Conservation (phyloP, 2,797 vertebrate species). For the Tamandua tetradactyla region DNA sequence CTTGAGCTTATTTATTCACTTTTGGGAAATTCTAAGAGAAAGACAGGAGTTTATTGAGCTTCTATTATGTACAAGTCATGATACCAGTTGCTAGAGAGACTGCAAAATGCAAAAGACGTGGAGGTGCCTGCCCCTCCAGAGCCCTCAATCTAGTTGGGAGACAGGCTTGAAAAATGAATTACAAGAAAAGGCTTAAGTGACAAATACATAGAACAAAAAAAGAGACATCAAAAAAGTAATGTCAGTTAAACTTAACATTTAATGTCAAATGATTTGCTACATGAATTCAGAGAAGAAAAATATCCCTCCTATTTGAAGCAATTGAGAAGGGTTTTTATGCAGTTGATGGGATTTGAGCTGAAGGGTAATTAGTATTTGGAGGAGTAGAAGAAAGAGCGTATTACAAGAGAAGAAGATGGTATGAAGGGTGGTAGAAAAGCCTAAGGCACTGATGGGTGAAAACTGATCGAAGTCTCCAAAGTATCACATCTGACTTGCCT, state of each 20-base stretch:
- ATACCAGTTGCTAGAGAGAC: neutral
- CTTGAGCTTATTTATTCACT: neutral
- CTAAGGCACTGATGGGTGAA: neutral
- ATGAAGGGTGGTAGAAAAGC: neutral
- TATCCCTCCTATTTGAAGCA: constrained; percentile 30
- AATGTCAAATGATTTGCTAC: neutral
- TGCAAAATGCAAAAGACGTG: neutral
- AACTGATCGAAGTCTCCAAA: neutral
- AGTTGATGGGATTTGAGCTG: constrained; percentile 22
- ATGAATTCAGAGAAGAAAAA: neutral
- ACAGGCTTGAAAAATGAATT: constrained; percentile 35
- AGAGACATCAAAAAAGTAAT: constrained; percentile 54
- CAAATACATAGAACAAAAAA: constrained; percentile 44
- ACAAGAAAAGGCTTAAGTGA: constrained; percentile 40
- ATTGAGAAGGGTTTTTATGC: constrained; percentile 17
- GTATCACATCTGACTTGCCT: neutral
- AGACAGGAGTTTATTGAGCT: constrained; percentile 35
- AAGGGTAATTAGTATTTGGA: constrained; percentile 34
- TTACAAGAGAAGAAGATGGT: neutral
- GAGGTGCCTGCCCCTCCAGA: neutral
- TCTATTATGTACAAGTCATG: neutral
- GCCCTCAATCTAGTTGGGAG: neutral
- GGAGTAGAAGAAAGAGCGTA: neutral
- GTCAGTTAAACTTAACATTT: constrained; percentile 42
- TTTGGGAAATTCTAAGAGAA: constrained; percentile 19